A percentile compares a stretch with the other conserved stretches of the same genome.
Evolutionary conservation across 1,140 invertebrate species (phyloP).

Genomic region (Drosophila albomicans): DNA sequence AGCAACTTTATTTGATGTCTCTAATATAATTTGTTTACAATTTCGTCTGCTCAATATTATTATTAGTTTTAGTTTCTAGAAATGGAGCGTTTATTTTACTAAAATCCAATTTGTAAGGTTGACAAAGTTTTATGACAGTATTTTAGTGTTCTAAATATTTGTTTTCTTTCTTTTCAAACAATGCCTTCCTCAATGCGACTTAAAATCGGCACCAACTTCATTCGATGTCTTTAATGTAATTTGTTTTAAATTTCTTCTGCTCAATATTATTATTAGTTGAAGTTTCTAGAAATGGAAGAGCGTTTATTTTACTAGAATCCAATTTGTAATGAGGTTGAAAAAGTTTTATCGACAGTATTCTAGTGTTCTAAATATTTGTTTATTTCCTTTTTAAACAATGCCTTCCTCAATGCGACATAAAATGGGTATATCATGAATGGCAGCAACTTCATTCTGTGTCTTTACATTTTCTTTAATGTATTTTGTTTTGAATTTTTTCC

Average conservation of each 20-base stretch:
- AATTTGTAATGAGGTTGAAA: not conserved
- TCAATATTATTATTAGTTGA: not conserved
- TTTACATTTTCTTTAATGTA: slow-evolving; percentile 72
- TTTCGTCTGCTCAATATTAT: not conserved
- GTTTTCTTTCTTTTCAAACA: not conserved
- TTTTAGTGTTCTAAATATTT: not conserved
- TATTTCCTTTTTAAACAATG: not conserved
- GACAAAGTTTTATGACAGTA: not conserved
- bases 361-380: not conserved
- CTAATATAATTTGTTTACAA: too few relatives aligned
- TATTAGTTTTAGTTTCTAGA: not conserved
- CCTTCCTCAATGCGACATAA: slow-evolving; percentile 74
- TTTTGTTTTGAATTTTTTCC: slow-evolving; percentile 85
- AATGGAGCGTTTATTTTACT: not conserved
- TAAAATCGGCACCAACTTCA: too few relatives aligned
- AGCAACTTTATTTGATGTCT: too few relatives aligned
- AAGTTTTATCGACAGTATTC: not conserved
- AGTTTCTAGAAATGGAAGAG: not conserved
- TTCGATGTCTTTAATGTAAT: too few relatives aligned
- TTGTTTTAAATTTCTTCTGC: too few relatives aligned
- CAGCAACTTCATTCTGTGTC: slow-evolving; percentile 26
- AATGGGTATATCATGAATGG: slow-evolving; percentile 71
- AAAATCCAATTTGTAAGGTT: not conserved
- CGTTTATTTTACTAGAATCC: not conserved
- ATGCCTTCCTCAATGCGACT: too few relatives aligned